These are phyloP conservation scores for Sminthurinus signatus DNA, from an alignment of 1,140 invertebrate genomes.

Conservation along the genomic window DNA sequence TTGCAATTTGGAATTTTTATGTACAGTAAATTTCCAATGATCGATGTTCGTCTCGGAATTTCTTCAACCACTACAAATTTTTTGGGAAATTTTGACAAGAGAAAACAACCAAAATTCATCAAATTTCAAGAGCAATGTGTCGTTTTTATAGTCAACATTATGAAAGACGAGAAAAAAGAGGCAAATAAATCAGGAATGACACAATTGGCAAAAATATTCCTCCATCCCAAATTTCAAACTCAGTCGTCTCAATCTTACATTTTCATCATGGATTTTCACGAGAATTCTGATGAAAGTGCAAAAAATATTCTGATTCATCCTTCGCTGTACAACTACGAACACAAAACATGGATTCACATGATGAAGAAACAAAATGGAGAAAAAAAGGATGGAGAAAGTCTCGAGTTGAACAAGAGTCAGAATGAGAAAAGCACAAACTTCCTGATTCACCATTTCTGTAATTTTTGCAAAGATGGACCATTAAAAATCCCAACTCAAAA, in stretches of 20 bases:
- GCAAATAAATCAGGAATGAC: not conserved
- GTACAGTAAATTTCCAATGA: not conserved
- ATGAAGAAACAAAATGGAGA: constrained; percentile 3
- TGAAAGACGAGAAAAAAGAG: not conserved
- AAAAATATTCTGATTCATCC: constrained; percentile 5
- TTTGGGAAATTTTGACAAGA: too few species aligned
- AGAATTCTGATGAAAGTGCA: not conserved
- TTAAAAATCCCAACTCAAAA: too few species aligned
- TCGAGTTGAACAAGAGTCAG: not conserved
- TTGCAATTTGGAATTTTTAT: not conserved
- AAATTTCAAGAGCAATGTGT: constrained; percentile 20
- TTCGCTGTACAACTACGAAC: constrained; percentile 12
- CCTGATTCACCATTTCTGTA: too few species aligned
- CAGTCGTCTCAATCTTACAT: constrained; percentile 25
- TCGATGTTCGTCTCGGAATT: not conserved
- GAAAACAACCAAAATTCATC: not conserved
- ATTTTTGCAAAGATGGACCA: too few species aligned
- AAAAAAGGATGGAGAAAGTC: too few species aligned
- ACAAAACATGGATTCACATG: constrained; percentile 13
- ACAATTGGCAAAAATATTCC: not conserved
- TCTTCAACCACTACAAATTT: not conserved
- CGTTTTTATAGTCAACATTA: constrained; percentile 7
- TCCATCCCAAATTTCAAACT: not conserved
- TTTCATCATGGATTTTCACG: not conserved
- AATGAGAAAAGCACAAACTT: too few species aligned